These are phyloP conservation scores for Lithodes maja DNA, from an alignment of 2,888 invertebrate genomes.

Conservation along the genomic window DNA sequence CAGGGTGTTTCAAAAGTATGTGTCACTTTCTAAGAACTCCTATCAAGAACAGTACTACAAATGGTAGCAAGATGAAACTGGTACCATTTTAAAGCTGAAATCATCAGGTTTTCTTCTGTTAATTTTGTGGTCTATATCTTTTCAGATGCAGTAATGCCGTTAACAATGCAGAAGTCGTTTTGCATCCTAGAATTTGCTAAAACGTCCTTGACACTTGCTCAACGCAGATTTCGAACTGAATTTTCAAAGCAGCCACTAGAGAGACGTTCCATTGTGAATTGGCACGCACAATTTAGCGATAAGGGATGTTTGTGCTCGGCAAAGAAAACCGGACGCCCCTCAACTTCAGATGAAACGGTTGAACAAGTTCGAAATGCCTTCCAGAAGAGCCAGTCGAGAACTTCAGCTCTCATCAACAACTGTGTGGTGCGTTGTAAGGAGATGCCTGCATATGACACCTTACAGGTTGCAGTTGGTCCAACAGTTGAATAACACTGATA, in stretches of 20 bases:
- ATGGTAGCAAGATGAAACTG: slow-evolving; percentile 25
- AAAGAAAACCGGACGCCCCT: slow-evolving; percentile 31
- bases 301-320: slow-evolving; percentile 18
- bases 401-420: slow-evolving; percentile 39
- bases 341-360: slow-evolving; percentile 33
- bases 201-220: slow-evolving; percentile 22
- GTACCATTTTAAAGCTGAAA: slow-evolving; percentile 19
- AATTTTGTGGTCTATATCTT: slow-evolving; percentile 9
- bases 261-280: slow-evolving; percentile 15
- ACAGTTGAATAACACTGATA: slow-evolving; percentile 35
- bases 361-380: slow-evolving; percentile 33
- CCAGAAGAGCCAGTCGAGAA: slow-evolving; percentile 36
- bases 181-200: slow-evolving; percentile 20
- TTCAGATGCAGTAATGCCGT: slow-evolving; percentile 14
- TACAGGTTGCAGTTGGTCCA: slow-evolving; percentile 38
- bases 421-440: slow-evolving; percentile 29
- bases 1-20: slow-evolving; percentile 15
- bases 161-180: slow-evolving; percentile 18
- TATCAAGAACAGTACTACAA: not conserved
- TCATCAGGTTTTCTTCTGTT: slow-evolving; percentile 19
- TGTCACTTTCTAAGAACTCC: slow-evolving; percentile 5
- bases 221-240: slow-evolving; percentile 17
- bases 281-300: not conserved
- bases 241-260: slow-evolving; percentile 17
- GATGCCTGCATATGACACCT: slow-evolving; percentile 27